Base-by-base conservation (phyloP, 1,140 invertebrate genomes). In the Anastrepha obliqua region DNA sequence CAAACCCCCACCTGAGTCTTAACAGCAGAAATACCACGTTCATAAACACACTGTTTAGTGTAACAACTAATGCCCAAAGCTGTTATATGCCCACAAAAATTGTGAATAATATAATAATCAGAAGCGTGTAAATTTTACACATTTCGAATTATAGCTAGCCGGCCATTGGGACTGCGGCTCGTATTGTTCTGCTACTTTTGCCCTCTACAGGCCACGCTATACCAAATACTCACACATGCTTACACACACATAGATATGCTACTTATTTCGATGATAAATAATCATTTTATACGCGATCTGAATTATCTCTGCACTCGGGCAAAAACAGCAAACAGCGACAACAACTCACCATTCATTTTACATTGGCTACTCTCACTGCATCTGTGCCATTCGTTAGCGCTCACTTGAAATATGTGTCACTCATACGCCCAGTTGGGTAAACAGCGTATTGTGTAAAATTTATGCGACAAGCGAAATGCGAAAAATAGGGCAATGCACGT, bases 341-440 rank as follows among this genome's bases (percentile, higher is more conserved):
- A 74, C 67, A 74, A 44, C 42, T 9, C 39, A 70, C 65, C 67
- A 47, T 62, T 4, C 60, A 11, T 6, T 47, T 74, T 13, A n/a
- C 60, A 62, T 11, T 62, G 7, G 29, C 29, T 29, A 29, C 29
- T 29, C 29, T 29, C 29, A 55, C 6, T 55, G 11, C 51, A 55
- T 55, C 0, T 3, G 51, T 55, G 11, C 51, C 51, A 6, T 3
- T 55, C 11, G 51, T 55, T 55, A 55, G 51, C 51, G 51, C 51
- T 55, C 11, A 55, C 51, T 8, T 55, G 51, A 55, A 55, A 55
- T 74, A 17, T 47, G 29, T 74, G 67, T 74, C 67, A 74, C 42
- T 47, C 42, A 74, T 74, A 74, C 67, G 67, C 67, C 67, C 42
- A 6, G 67, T 74, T 74, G 67, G 67, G 39, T 39, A 74, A 47